Conservation (phyloP, 2,797 vertebrate genomes). For the Menidia menidia region DNA sequence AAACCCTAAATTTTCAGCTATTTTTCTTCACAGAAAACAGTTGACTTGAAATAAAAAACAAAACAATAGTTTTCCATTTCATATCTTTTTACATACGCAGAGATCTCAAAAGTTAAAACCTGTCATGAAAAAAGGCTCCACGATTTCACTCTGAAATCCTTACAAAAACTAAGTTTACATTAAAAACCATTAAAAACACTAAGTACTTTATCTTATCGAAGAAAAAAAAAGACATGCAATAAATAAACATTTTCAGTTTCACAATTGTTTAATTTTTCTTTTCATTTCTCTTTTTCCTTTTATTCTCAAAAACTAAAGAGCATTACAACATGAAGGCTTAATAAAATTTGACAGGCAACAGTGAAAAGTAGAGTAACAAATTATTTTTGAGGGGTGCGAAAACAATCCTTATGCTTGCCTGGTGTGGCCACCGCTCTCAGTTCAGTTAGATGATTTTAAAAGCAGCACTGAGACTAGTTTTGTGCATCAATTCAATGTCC, state of each 20-base stretch:
- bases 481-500: slow-evolving; percentile 21
- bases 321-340: slow-evolving; percentile 86
- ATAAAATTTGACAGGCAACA: slow-evolving; percentile 80
- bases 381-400: slow-evolving; percentile 48
- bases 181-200: slow-evolving; percentile 90
- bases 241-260: slow-evolving; percentile 88
- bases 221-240: slow-evolving; percentile 88
- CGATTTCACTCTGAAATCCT: slow-evolving; percentile 82
- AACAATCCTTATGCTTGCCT: slow-evolving; percentile 30
- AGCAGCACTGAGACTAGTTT: slow-evolving; percentile 50
- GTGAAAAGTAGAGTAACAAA: slow-evolving; percentile 71
- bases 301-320: slow-evolving; percentile 84
- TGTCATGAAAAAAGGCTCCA: slow-evolving; percentile 85
- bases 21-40: slow-evolving; percentile 91
- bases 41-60: slow-evolving; percentile 86
- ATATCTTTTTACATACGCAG: slow-evolving; percentile 87
- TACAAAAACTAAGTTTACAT: slow-evolving; percentile 85
- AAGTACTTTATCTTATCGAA: slow-evolving; percentile 87
- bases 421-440: slow-evolving; percentile 57
- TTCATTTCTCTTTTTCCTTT: slow-evolving; percentile 69
- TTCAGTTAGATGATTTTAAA: slow-evolving; percentile 58
- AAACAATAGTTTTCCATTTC: slow-evolving; percentile 86
- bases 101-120: slow-evolving; percentile 90
- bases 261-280: slow-evolving; percentile 81
- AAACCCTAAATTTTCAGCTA: slow-evolving; percentile 91